Evolutionary conservation across 2,888 invertebrate genomes (phyloP).

Genomic region (Halocaridina rubra): DNA sequence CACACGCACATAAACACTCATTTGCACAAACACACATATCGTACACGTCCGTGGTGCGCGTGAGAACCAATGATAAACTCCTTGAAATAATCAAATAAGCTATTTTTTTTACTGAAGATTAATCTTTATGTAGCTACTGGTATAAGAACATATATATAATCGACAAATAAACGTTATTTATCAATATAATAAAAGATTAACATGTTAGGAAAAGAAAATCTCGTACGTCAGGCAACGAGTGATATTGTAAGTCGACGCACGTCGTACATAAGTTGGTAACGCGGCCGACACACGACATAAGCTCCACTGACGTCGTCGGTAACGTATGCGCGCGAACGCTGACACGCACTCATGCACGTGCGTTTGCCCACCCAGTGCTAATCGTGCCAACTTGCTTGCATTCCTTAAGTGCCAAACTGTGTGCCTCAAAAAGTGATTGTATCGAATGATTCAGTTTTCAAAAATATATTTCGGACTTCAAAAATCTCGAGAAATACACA

Average conservation of each 20-base stretch:
- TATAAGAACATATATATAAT: too few species aligned
- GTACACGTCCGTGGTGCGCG: not conserved
- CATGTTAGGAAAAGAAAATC: not conserved
- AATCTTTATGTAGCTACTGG: too few species aligned
- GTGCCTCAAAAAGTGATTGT: constrained; percentile 1
- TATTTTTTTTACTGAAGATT: not conserved
- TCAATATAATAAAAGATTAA: not conserved
- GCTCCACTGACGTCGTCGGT: constrained; percentile 46
- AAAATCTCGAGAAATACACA: not conserved
- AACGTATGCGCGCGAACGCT: constrained; percentile 34
- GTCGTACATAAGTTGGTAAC: constrained; percentile 58
- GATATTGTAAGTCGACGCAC: not conserved
- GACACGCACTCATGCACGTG: constrained; percentile 42
- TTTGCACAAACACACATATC: constrained; percentile 39
- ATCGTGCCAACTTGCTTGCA: not conserved
- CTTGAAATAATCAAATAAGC: not conserved
- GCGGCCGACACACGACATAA: constrained; percentile 62
- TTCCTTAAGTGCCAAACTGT: not conserved
- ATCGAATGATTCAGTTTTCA: not conserved
- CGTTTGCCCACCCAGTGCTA: constrained; percentile 28
- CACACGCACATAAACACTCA: not conserved
- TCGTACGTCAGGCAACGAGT: constrained; percentile 24
- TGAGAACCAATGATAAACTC: not conserved
- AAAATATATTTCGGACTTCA: not conserved
- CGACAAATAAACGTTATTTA: not conserved